Evolutionary conservation across 2,888 invertebrate genomes (phyloP), one percentile per base, ranked within the genome.

Genomic region (Diarsia rubi): DNA sequence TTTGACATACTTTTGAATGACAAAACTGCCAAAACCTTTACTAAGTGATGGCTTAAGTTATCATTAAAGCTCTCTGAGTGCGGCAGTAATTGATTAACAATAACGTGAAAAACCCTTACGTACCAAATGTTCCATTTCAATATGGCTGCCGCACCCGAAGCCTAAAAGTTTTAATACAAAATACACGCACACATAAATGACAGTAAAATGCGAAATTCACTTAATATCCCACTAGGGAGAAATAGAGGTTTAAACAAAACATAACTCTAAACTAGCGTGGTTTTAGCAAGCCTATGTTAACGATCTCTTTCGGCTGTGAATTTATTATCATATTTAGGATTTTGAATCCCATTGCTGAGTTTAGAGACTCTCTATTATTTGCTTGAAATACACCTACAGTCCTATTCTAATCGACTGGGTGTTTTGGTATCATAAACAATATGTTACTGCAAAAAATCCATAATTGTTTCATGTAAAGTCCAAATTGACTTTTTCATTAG

Each of bases 231-330:
- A 31, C 82, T 68, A 27, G 83, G 78, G 70, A 71, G 57, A 45
- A 68, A 73, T 67, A 52, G 14, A 62, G 60, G 77, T 27, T 73
- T 71, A 63, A 81, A 86, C 82, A 74, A 72, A 84, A 84, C 68
- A 74, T 73, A 86, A 80, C 75, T 80, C 67, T 44, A 1, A 78
- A 86, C 81, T 81, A 80, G 59, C 79, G 78, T 49, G 79, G 83
- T 73, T 79, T 69, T 64, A 82, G 49, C 64, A 1, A 59, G 75
- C 54, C 73, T 73, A 63, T 31, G 62, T 57, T 80, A 78, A 79
- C 78, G 75, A 78, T 75, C 45, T 63, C 60, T 81, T 79, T 77
- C 3, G 11, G 45, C 62, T 42, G 47, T 59, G 59, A 85, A 81
- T 81, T 74, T 76, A 74, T 72, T 78, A 71, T 62, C 72, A 62